Base-by-base conservation (phyloP, 2,797 vertebrate species). In the Sphaeramia orbicularis region DNA sequence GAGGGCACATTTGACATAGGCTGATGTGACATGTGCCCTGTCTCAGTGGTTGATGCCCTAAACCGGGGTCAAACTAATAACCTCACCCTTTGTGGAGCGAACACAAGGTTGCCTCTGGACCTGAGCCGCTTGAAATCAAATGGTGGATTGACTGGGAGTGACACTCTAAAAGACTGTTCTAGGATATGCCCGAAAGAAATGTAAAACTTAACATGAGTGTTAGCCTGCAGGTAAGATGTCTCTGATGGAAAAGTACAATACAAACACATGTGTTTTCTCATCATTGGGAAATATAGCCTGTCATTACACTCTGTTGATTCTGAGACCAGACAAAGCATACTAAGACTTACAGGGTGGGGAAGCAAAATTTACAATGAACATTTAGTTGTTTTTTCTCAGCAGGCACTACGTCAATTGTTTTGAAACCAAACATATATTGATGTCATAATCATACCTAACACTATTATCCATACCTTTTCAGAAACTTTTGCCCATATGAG, bases 41-140 rank as follows among this genome's bases (percentile, higher is more conserved):
- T 80, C 82, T 84, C 76, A 57, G 45, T 84, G 60, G 70, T 74
- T 74, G 56, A 75, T 83, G 74, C 74, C 86, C 78, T 19, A 79
- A 76, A 87, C 79, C 78, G 45, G 70, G 78, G 84, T 86, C 86
- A 90, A 81, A 74, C 66, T 63, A 78, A 80, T 85, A 85, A 69
- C 81, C 74, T 77, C 54, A 60, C 27, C 59, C 60, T 79, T 64
- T 63, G 59, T 41, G 56, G 72, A 68, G 72, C 55, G 83, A 81
- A 67, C 58, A 57, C 40, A 63, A 61, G 51, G 60, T 59, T 63
- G 72, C 85, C 81, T 74, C 24, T 66, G 53, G 80, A 56, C 54
- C 55, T 49, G 37, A 81, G 78, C 38, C 24, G 45, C 77, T 86
- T 81, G 77, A 67, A 74, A 58, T 72, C 62, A 70, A 63, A 66